phyloP scores from a whole-genome alignment of 2,113 vertebrate species.

The Caranx ignobilis region DNA sequence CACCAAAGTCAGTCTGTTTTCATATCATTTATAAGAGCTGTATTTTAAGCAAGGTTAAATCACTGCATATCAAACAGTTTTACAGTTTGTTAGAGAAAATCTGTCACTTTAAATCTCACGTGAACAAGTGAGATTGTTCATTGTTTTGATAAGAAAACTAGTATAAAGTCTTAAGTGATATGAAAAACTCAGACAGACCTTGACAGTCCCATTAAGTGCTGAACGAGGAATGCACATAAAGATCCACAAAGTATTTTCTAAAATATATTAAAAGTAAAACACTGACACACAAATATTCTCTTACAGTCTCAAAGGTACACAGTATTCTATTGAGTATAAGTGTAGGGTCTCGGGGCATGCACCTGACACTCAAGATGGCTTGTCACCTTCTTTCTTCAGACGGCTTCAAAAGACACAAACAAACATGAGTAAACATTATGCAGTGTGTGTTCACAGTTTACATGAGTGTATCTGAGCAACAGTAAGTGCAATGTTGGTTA shows the following conservation, averaged over 20 bases:
- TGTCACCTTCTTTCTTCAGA: conserved; percentile 99
- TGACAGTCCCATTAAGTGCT: conserved; percentile 90
- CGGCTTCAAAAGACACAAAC: conserved; percentile 85
- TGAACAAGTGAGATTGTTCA: conserved; percentile 39
- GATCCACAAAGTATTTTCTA: conserved; percentile 85
- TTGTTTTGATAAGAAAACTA: conserved; percentile 64
- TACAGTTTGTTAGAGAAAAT: conserved; percentile 56
- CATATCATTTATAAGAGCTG: conserved; percentile 59
- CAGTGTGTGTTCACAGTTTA: not conserved
- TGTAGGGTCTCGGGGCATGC: conserved; percentile 74
- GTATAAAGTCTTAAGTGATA: conserved; percentile 82
- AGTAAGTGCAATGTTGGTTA: not conserved
- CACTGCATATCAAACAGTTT: conserved; percentile 65
- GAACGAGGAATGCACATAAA: conserved; percentile 91
- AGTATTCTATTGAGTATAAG: conserved; percentile 84
- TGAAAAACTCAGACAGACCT: conserved; percentile 91
- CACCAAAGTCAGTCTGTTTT: conserved; percentile 71
- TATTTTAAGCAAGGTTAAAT: conserved; percentile 51
- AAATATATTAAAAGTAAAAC: conserved; percentile 80
- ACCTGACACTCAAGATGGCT: conserved; percentile 94
- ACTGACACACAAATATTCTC: conserved; percentile 76
- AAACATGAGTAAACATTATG: conserved; percentile 25
- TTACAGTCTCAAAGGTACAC: conserved; percentile 81
- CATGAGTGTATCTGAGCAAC: not conserved
- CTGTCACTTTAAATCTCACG: conserved; percentile 54